These are phyloP conservation scores for Diprion similis DNA, from an alignment of 1,140 invertebrate species.

Conservation along the genomic window DNA sequence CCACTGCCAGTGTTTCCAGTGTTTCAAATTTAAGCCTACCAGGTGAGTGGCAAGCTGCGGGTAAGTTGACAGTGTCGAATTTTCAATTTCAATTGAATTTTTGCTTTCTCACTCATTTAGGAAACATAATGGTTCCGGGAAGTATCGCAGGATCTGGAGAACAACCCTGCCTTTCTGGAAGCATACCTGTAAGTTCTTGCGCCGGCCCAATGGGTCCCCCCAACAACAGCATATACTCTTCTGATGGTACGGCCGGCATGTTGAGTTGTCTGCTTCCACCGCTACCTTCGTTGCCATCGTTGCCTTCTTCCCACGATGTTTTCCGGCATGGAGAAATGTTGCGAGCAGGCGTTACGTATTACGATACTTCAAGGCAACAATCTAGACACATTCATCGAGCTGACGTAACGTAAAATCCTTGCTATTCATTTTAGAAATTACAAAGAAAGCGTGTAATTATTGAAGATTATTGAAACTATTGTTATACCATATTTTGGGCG, in stretches of 20 bases:
- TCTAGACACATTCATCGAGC: conserved; percentile 42
- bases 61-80: conserved; percentile 17
- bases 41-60: conserved; percentile 39
- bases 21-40: conserved; percentile 41
- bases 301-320: conserved; percentile 45
- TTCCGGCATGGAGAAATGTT: conserved; percentile 48
- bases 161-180: conserved; percentile 20
- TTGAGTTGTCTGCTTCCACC: conserved; percentile 45
- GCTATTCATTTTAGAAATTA: neutral
- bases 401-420: conserved; percentile 38
- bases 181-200: conserved; percentile 28
- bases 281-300: conserved; percentile 40
- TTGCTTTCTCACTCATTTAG: conserved; percentile 28
- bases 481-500: too few relatives aligned
- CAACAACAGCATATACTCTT: conserved; percentile 44
- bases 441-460: neutral
- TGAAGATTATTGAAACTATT: too few relatives aligned
- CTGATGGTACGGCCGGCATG: conserved; percentile 44
- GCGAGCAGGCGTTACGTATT: conserved; percentile 46
- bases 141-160: conserved; percentile 28
- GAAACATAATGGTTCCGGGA: conserved; percentile 33
- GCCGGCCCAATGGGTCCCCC: conserved; percentile 33
- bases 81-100: conserved; percentile 14
- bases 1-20: conserved; percentile 32
- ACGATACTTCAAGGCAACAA: conserved; percentile 43